phyloP scores from a whole-genome alignment of 30 jellyfish, hydroid and myxozoan species.

The Catostylus mosaicus region DNA sequence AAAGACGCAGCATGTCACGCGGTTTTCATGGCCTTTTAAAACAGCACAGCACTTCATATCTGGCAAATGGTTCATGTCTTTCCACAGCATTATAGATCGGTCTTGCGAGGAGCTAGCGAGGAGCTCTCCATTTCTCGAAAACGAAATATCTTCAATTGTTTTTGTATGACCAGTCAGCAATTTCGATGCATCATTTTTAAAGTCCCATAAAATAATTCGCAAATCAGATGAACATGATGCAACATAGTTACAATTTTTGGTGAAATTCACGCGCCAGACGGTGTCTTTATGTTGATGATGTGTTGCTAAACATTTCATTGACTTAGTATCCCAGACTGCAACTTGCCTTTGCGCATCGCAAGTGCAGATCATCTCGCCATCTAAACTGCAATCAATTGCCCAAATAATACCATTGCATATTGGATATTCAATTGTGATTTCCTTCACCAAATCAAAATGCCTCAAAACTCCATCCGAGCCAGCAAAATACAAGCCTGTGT shows the following conservation, averaged over 20 bases:
- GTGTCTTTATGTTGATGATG: constrained; percentile 37
- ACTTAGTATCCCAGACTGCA: constrained; percentile 3
- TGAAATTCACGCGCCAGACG: constrained; percentile 53
- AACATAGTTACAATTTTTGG: neutral
- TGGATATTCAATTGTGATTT: neutral
- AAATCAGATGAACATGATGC: constrained; percentile 54
- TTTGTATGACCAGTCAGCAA: constrained; percentile 31
- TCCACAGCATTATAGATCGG: constrained; percentile 52
- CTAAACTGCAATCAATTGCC: constrained; percentile 29
- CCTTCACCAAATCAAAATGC: neutral
- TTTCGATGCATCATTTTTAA: neutral
- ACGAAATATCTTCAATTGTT: constrained; percentile 25
- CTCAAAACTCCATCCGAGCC: constrained; percentile 49
- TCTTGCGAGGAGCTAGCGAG: constrained; percentile 58
- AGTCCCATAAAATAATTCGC: constrained; percentile 35
- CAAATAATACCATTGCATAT: constrained; percentile 28
- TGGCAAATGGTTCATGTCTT: neutral
- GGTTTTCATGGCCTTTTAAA: constrained; percentile 34
- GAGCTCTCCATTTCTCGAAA: constrained; percentile 27
- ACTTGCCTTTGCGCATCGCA: constrained; percentile 34
- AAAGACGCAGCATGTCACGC: constrained; percentile 47
- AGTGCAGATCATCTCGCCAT: constrained; percentile 13
- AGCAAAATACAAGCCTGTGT: constrained; percentile 14
- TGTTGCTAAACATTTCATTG: constrained; percentile 20
- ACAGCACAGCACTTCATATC: neutral